Evolutionary conservation across 2,113 vertebrate species (phyloP).

Genomic region (Hepsetus odoe): DNA sequence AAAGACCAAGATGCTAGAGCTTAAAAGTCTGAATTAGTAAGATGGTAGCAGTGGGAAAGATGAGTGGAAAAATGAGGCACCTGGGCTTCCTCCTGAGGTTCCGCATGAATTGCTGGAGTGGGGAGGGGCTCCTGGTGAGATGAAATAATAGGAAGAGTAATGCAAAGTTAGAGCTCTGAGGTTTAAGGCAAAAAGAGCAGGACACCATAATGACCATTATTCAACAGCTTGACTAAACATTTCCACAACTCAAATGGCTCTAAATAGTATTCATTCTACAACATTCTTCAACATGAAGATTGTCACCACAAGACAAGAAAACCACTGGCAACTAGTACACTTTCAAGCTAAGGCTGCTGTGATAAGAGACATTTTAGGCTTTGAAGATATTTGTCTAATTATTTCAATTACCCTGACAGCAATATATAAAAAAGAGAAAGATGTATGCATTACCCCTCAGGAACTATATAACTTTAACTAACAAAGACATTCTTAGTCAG

Average conservation of each 20-base stretch:
- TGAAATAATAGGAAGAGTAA: slow-evolving; percentile 52
- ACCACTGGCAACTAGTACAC: not conserved
- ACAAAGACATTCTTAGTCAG: slow-evolving; percentile 7
- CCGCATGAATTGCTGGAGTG: slow-evolving; percentile 77
- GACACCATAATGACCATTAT: slow-evolving; percentile 13
- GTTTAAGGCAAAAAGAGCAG: slow-evolving; percentile 43
- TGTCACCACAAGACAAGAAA: slow-evolving; percentile 14
- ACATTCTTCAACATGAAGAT: slow-evolving; percentile 2
- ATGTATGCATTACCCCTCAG: not conserved
- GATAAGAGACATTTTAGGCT: not conserved
- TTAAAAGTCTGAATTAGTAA: slow-evolving; percentile 27
- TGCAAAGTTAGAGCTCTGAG: slow-evolving; percentile 56
- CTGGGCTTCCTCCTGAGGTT: slow-evolving; percentile 71
- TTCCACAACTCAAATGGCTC: not conserved
- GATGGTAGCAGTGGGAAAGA: slow-evolving; percentile 21
- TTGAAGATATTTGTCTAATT: not conserved
- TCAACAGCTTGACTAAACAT: not conserved
- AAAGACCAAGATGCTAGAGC: slow-evolving; percentile 18
- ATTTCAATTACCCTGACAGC: not conserved
- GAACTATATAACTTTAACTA: not conserved
- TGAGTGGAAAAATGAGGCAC: slow-evolving; percentile 69
- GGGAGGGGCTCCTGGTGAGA: slow-evolving; percentile 75
- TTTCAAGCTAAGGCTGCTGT: slow-evolving; percentile 8
- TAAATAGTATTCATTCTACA: slow-evolving; percentile 14
- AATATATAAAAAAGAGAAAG: not conserved